Evolutionary conservation across 2,113 vertebrate species (phyloP).

Genomic region (Rhinolophus sinicus): DNA sequence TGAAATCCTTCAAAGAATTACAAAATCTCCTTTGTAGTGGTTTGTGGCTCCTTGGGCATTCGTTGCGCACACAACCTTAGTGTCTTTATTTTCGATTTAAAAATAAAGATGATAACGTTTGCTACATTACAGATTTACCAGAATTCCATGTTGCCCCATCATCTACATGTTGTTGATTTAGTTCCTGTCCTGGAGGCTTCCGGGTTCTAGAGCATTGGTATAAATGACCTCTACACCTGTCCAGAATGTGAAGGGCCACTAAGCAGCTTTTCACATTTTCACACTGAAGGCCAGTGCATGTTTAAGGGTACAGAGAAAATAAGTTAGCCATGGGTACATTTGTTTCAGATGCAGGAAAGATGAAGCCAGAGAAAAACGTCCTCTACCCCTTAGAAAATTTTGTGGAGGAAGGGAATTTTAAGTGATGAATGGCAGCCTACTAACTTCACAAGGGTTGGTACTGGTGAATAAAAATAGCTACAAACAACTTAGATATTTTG

Average conservation of each 20-base stretch:
- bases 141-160: background rate
- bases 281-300: background rate
- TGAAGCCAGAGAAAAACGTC: background rate
- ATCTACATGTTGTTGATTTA: background rate
- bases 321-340: background rate
- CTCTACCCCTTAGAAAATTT: background rate
- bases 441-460: background rate
- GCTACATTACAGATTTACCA: background rate
- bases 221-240: background rate
- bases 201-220: background rate
- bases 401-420: background rate
- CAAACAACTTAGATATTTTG: background rate
- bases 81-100: slow-evolving; percentile 2
- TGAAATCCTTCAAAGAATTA: background rate
- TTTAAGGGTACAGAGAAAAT: background rate
- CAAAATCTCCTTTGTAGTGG: background rate
- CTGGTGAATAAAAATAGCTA: background rate
- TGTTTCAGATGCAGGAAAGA: slow-evolving; percentile 16
- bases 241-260: background rate
- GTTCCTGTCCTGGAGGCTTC: background rate
- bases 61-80: background rate
- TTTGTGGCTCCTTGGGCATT: background rate
- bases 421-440: background rate
- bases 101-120: background rate
- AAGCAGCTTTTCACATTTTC: background rate